These are phyloP conservation scores for Nyctibius bracteatus DNA, from an alignment of 2,113 vertebrate species.

Conservation along the genomic window DNA sequence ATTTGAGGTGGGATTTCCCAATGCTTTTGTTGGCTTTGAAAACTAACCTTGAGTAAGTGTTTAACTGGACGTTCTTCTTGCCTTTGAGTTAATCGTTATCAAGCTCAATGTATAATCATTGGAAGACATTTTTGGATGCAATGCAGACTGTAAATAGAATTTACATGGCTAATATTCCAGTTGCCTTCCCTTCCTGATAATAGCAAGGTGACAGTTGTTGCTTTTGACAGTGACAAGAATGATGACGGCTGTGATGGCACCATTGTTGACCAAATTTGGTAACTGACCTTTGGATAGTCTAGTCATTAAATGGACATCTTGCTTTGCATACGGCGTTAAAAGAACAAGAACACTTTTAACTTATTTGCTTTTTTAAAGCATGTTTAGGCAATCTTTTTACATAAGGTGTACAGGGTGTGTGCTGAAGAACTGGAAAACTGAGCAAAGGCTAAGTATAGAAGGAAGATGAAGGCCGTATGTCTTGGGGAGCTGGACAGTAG, in stretches of 20 bases:
- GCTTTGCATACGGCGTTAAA: slow-evolving; percentile 42
- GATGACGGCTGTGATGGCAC: slow-evolving; percentile 80
- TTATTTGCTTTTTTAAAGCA: not conserved
- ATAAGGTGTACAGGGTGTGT: not conserved
- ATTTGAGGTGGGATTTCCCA: slow-evolving; percentile 36
- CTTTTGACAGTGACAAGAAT: slow-evolving; percentile 83
- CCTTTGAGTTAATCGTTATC: slow-evolving; percentile 59
- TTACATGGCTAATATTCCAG: slow-evolving; percentile 73
- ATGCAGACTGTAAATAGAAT: slow-evolving; percentile 74
- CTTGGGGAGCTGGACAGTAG: not conserved
- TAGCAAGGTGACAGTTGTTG: slow-evolving; percentile 90
- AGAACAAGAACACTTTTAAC: not conserved
- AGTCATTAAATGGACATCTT: slow-evolving; percentile 66
- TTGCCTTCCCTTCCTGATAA: slow-evolving; percentile 80
- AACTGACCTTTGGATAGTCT: slow-evolving; percentile 79
- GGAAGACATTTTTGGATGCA: slow-evolving; percentile 66
- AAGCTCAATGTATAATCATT: slow-evolving; percentile 45
- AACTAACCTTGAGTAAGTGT: slow-evolving; percentile 49
- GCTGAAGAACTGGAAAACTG: slow-evolving; percentile 29
- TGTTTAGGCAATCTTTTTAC: not conserved
- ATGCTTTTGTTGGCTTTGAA: slow-evolving; percentile 40
- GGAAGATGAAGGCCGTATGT: not conserved
- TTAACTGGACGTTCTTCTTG: slow-evolving; percentile 53
- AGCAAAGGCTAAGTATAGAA: not conserved
- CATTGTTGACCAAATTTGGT: slow-evolving; percentile 90